Conservation (phyloP, 1,140 invertebrate genomes). For the Drosophila azteca region DNA sequence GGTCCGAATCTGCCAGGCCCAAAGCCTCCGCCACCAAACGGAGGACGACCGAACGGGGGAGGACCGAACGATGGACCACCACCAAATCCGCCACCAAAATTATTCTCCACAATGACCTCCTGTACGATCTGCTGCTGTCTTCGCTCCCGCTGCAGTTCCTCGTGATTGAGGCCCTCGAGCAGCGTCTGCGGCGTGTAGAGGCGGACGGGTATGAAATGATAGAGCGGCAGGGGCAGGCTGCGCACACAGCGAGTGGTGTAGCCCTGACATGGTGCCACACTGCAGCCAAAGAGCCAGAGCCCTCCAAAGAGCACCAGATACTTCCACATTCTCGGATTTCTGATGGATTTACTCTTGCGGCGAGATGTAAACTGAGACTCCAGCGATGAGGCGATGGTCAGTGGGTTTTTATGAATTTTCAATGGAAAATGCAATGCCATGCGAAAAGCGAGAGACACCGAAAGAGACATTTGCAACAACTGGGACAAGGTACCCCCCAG, state of each 20-base stretch:
- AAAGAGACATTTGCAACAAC: conserved; percentile 2
- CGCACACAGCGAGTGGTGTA: conserved; percentile 17
- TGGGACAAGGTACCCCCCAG: conserved; percentile 23
- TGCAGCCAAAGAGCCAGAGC: conserved; percentile 3
- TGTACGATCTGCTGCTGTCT: conserved; percentile 52
- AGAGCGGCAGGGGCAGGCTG: conserved; percentile 22
- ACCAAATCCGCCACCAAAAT: conserved; percentile 26
- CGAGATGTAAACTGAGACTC: conserved; percentile 51
- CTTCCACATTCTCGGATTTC: conserved; percentile 5
- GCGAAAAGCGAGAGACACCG: conserved; percentile 32
- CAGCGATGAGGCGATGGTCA: conserved; percentile 7
- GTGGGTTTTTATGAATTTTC: conserved; percentile 46
- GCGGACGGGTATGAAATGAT: conserved; percentile 47
- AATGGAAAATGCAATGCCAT: conserved; percentile 43
- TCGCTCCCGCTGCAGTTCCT: conserved; percentile 23
- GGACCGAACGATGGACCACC: conserved; percentile 7
- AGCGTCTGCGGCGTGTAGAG: conserved; percentile 35
- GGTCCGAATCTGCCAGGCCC: conserved; percentile 2
- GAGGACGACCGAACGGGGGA: conserved; percentile 1
- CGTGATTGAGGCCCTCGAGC: conserved; percentile 1
- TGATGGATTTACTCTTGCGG: conserved; percentile 11
- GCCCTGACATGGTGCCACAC: conserved; percentile 10
- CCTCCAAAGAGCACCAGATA: conserved; percentile 11
- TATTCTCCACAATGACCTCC: conserved; percentile 42
- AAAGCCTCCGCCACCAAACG: conserved; percentile 9